Evolutionary conservation across 2,113 vertebrate genomes (phyloP).

Genomic region (Microtus ochrogaster): DNA sequence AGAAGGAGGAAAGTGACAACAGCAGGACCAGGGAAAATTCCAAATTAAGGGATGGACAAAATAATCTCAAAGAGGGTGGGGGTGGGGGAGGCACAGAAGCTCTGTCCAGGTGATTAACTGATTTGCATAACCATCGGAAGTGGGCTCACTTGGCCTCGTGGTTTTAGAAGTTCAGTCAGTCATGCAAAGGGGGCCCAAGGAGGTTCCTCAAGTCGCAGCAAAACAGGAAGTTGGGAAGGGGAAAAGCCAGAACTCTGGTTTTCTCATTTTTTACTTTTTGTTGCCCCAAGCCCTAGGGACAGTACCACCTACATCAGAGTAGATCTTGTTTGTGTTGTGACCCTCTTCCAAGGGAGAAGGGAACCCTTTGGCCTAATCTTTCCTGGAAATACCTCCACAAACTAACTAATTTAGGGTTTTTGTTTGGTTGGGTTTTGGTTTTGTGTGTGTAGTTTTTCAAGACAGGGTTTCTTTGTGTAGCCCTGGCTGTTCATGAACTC

Average conservation of each 20-base stretch:
- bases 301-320: not conserved
- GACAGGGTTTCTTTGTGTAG: too few relatives aligned
- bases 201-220: not conserved
- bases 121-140: not conserved
- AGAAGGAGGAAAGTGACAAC: not conserved
- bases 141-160: not conserved
- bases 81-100: not conserved
- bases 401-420: not conserved
- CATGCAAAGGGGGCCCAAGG: not conserved
- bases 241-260: not conserved
- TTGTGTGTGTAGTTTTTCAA: too few relatives aligned
- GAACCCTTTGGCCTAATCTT: not conserved
- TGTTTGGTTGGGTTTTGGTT: too few relatives aligned
- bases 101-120: not conserved
- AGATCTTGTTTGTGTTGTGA: not conserved
- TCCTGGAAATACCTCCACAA: not conserved
- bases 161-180: not conserved
- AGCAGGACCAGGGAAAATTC: not conserved
- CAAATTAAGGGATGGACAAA: not conserved
- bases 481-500: too few relatives aligned
- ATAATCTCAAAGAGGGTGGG: not conserved
- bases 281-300: not conserved
- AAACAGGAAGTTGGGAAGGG: not conserved
- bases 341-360: not conserved
- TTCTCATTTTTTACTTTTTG: not conserved